These are phyloP conservation scores for Drepana arcuata DNA, from an alignment of 1,140 invertebrate genomes.

Conservation along the genomic window DNA sequence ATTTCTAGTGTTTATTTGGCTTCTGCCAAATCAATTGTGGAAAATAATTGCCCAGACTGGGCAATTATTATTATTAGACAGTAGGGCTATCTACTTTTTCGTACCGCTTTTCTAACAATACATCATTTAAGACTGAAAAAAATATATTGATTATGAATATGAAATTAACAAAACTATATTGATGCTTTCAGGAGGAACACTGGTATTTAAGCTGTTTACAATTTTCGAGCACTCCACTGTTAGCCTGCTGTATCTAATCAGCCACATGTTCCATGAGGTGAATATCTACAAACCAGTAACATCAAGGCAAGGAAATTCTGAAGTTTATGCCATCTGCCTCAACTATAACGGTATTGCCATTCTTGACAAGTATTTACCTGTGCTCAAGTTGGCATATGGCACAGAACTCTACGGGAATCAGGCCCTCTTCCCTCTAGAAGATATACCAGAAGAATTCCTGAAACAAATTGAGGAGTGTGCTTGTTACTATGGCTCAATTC, in stretches of 20 bases:
- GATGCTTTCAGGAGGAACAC: constrained; percentile 77
- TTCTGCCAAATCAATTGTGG: too few species aligned
- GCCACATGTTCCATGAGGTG: constrained; percentile 81
- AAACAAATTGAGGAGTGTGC: constrained; percentile 78
- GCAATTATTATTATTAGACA: too few species aligned
- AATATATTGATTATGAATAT: constrained; percentile 2
- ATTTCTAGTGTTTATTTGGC: too few species aligned
- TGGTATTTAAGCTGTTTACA: constrained; percentile 95
- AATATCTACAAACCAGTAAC: constrained; percentile 89
- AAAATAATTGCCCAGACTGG: too few species aligned
- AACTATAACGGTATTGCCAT: constrained; percentile 72
- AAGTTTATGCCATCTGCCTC: constrained; percentile 90
- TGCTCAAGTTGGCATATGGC: constrained; percentile 70
- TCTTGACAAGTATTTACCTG: constrained; percentile 57
- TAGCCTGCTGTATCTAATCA: constrained; percentile 85
- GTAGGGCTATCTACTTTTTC: too few species aligned
- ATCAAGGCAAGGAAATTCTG: constrained; percentile 95
- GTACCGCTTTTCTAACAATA: too few species aligned
- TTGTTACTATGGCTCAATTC: constrained; percentile 76
- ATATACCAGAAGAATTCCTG: constrained; percentile 79
- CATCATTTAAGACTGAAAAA: too few species aligned
- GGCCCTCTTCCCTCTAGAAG: constrained; percentile 75
- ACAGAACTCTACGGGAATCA: constrained; percentile 48
- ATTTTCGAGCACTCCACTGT: constrained; percentile 88
- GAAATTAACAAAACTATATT: constrained; percentile 3